Percentiles rank a stretch among this genome's conserved stretches.
These are phyloP conservation scores for Paramormyrops kingsleyae DNA, from an alignment of 2,113 vertebrate genomes.

Conservation along the genomic window DNA sequence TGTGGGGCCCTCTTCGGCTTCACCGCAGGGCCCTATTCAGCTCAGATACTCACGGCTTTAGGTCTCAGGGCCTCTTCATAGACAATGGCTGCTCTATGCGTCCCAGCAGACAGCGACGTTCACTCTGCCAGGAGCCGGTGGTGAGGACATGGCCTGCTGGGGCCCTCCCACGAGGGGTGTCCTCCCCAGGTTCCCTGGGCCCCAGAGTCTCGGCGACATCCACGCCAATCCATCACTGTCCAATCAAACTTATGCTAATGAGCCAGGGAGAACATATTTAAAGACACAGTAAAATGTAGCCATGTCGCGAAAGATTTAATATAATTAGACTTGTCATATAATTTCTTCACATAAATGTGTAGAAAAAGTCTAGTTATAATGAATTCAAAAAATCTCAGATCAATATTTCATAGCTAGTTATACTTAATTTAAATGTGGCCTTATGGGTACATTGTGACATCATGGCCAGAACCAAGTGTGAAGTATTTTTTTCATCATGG, in stretches of 20 bases:
- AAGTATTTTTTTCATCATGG: background rate
- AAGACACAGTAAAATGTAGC: background rate
- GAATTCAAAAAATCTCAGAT: background rate
- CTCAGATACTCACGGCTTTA: background rate
- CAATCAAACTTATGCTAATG: background rate
- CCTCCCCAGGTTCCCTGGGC: background rate
- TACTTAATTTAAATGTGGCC: background rate
- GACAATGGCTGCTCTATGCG: background rate
- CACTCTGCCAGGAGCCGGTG: too few species aligned
- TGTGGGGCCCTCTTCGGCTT: background rate
- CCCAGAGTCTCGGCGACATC: background rate
- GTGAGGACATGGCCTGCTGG: background rate
- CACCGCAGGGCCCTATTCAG: background rate
- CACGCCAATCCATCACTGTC: background rate
- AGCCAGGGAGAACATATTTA: background rate
- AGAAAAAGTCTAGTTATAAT: background rate
- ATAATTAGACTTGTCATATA: constrained; percentile 1
- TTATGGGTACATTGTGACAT: background rate
- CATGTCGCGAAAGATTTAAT: background rate
- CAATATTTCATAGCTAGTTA: background rate
- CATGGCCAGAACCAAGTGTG: background rate
- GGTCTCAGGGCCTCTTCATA: background rate
- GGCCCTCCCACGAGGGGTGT: background rate
- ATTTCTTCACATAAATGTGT: background rate
- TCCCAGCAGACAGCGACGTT: background rate